These are phyloP conservation scores for Agrotis ipsilon DNA, from an alignment of 2,888 invertebrate genomes.

Conservation along the genomic window DNA sequence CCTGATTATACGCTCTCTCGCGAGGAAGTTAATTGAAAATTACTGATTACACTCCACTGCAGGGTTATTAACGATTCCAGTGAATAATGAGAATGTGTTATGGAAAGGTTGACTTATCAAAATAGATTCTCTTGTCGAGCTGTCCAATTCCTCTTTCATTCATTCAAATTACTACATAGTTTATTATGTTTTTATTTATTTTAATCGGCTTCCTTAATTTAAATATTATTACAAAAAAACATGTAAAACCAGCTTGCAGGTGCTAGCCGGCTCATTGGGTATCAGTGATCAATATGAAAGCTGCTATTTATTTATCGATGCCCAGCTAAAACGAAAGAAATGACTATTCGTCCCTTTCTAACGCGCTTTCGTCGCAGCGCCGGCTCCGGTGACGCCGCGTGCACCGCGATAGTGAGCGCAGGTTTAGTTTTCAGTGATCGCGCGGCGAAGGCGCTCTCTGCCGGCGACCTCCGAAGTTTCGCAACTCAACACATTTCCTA, in stretches of 20 bases:
- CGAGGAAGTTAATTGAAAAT: constrained; percentile 68
- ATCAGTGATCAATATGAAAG: constrained; percentile 81
- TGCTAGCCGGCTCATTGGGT: constrained; percentile 67
- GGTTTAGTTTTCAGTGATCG: constrained; percentile 88
- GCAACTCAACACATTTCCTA: constrained; percentile 81
- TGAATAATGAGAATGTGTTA: neutral
- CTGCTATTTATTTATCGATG: constrained; percentile 76
- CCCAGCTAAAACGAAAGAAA: constrained; percentile 84
- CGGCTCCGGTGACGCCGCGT: constrained; percentile 56
- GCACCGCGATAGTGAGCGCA: constrained; percentile 79
- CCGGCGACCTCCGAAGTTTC: constrained; percentile 85
- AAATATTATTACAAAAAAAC: constrained; percentile 32
- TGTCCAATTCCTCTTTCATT: neutral
- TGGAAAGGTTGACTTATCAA: neutral
- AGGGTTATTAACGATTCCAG: constrained; percentile 18
- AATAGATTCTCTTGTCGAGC: neutral
- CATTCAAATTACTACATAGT: neutral
- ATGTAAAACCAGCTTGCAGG: constrained; percentile 37
- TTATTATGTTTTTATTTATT: neutral
- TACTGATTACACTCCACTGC: constrained; percentile 44
- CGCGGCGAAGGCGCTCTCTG: constrained; percentile 86
- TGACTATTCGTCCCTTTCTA: constrained; percentile 86
- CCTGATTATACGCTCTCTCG: constrained; percentile 73
- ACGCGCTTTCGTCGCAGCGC: constrained; percentile 81
- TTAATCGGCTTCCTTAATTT: constrained; percentile 6